phyloP scores from a whole-genome alignment of 1,140 invertebrate genomes.

The Homarus americanus region DNA sequence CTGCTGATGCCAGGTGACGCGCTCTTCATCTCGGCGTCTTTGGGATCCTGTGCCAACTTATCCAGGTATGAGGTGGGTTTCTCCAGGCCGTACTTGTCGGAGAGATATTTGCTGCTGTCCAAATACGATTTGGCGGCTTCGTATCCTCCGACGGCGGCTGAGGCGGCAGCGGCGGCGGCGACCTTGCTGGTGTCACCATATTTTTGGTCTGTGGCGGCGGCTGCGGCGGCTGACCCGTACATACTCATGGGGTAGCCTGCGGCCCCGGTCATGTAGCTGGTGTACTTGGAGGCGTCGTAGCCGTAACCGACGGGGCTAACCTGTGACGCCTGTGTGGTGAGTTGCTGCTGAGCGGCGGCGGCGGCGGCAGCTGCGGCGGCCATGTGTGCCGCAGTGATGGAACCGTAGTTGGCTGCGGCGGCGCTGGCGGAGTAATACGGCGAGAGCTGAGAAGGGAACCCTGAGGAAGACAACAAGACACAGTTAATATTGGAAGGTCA shows the following conservation, averaged over 20 bases:
- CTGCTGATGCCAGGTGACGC: constrained; percentile 40
- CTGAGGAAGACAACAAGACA: constrained; percentile 33
- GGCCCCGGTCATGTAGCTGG: constrained; percentile 65
- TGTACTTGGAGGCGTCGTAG: constrained; percentile 70
- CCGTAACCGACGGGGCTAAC: constrained; percentile 58
- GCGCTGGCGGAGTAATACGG: constrained; percentile 73
- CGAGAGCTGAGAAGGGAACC: constrained; percentile 67
- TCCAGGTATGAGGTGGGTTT: constrained; percentile 65
- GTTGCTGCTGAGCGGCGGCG: constrained; percentile 63
- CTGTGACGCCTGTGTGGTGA: constrained; percentile 58
- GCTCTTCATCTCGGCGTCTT: constrained; percentile 71
- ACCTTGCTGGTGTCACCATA: constrained; percentile 75
- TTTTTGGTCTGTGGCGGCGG: constrained; percentile 80
- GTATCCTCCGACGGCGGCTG: constrained; percentile 80
- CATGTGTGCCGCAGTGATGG: constrained; percentile 72
- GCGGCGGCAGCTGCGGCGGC: constrained; percentile 67
- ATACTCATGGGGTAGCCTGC: constrained; percentile 70
- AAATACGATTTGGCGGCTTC: constrained; percentile 60
- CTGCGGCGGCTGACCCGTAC: constrained; percentile 49
- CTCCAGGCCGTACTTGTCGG: constrained; percentile 66
- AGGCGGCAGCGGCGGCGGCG: constrained; percentile 79
- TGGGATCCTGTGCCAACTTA: constrained; percentile 63
- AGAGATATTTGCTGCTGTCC: constrained; percentile 62
- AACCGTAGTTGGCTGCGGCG: constrained; percentile 72
- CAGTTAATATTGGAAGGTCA: neutral